A percentile compares a stretch with the other conserved stretches of the same genome.
Conservation (phyloP, 1,140 invertebrate species). For the Phortica variegata region DNA sequence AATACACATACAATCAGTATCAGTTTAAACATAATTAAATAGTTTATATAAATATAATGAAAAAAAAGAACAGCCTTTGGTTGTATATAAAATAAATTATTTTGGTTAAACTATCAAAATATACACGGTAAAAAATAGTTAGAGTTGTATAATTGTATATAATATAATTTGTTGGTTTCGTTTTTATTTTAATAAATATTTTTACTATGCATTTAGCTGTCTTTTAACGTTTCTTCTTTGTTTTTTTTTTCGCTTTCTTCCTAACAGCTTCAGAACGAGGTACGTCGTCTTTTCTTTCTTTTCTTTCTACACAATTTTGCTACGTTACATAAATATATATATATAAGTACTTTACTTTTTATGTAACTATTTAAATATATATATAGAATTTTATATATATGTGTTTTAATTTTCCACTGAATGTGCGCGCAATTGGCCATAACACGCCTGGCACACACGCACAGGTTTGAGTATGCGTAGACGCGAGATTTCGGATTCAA, state of each 20-base stretch:
- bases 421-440: constrained; percentile 52
- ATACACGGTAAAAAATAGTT: neutral
- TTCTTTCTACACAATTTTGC: constrained; percentile 12
- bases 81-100: neutral
- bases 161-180: no score
- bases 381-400: constrained; percentile 5
- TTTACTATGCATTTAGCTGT: no score
- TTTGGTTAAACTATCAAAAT: neutral
- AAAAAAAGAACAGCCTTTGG: neutral
- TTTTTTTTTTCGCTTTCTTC: neutral
- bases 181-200: no score
- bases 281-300: no score
- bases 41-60: no score
- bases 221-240: constrained; percentile 4
- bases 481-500: constrained; percentile 91
- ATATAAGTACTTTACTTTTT: neutral
- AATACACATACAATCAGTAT: no score
- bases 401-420: constrained; percentile 43
- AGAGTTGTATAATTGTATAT: no score
- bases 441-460: constrained; percentile 86
- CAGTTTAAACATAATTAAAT: no score
- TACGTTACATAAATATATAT: constrained; percentile 19
- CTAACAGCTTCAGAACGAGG: constrained; percentile 1
- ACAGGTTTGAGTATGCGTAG: constrained; percentile 88
- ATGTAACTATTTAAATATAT: neutral